A percentile compares a stretch with the other conserved stretches of the same genome.
phyloP scores from a whole-genome alignment of 64 coral and sea anemone species.

The Catalaphyllia jardinei region DNA sequence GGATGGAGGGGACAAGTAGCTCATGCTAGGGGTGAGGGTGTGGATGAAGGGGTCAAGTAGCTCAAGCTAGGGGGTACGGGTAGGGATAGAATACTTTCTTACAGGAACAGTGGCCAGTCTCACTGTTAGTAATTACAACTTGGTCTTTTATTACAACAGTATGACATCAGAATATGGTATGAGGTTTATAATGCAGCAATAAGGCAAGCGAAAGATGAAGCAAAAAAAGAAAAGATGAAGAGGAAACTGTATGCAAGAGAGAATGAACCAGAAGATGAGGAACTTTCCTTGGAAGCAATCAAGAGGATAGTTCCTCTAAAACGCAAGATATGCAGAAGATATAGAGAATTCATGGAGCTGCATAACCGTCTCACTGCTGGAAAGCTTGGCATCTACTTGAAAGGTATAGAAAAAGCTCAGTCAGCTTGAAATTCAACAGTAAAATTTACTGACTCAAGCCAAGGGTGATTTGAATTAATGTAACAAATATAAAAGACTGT shows the following conservation, averaged over 20 bases:
- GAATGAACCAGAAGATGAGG: constrained; percentile 18
- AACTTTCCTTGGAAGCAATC: constrained; percentile 17
- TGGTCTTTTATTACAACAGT: constrained; percentile 47
- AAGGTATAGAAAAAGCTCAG: constrained; percentile 46
- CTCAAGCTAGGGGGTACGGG: no score
- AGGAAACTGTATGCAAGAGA: constrained; percentile 7
- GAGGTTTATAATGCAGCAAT: constrained; percentile 56
- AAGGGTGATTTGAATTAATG: no score
- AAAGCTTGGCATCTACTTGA: constrained; percentile 64
- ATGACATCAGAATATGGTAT: constrained; percentile 88
- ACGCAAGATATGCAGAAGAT: constrained; percentile 79
- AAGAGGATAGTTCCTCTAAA: constrained; percentile 54
- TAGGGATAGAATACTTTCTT: neutral
- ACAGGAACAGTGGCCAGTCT: neutral
- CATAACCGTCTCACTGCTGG: constrained; percentile 79
- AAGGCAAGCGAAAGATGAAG: constrained; percentile 34
- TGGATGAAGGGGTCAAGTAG: no score
- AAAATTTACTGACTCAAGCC: no score
- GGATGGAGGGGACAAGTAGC: no score
- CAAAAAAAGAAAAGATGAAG: neutral
- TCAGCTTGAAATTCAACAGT: neutral
- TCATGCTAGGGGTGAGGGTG: neutral
- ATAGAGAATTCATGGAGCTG: constrained; percentile 97
- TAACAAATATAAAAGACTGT: no score
- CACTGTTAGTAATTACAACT: neutral